These are phyloP conservation scores for Heliothis virescens DNA, from an alignment of 1,140 invertebrate genomes.

Conservation along the genomic window DNA sequence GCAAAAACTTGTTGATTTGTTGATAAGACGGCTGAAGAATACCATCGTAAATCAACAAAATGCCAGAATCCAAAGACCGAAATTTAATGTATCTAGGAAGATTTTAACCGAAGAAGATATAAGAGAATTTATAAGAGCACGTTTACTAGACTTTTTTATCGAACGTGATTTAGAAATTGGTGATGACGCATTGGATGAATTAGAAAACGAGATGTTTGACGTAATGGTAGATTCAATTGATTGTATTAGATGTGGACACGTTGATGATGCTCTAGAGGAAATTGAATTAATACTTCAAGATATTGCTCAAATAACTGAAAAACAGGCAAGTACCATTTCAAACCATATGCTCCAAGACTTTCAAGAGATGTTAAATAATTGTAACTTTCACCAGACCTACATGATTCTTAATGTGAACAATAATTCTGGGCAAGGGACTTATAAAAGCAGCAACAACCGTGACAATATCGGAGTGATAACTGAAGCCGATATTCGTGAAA, in stretches of 20 bases:
- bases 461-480: slow-evolving; percentile 39
- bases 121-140: slow-evolving; percentile 54
- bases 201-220: slow-evolving; percentile 62
- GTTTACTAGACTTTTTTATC: slow-evolving; percentile 50
- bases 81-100: neutral
- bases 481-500: slow-evolving; percentile 48
- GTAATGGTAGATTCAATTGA: slow-evolving; percentile 55
- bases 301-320: slow-evolving; percentile 49
- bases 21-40: slow-evolving; percentile 18
- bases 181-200: slow-evolving; percentile 31
- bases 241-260: slow-evolving; percentile 37
- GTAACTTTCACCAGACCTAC: slow-evolving; percentile 12
- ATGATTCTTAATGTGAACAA: slow-evolving; percentile 48
- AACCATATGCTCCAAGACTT: slow-evolving; percentile 55
- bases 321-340: slow-evolving; percentile 54
- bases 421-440: slow-evolving; percentile 42
- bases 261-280: slow-evolving; percentile 50
- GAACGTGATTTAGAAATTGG: slow-evolving; percentile 46
- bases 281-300: slow-evolving; percentile 52
- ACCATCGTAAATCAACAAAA: neutral
- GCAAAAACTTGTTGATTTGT: slow-evolving; percentile 17
- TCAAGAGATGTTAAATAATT: slow-evolving; percentile 52
- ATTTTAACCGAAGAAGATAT: slow-evolving; percentile 56
- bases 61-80: neutral
- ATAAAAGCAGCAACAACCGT: slow-evolving; percentile 32